Conservation (phyloP, 2,888 invertebrate species). For the Allophyes oxyacanthae region DNA sequence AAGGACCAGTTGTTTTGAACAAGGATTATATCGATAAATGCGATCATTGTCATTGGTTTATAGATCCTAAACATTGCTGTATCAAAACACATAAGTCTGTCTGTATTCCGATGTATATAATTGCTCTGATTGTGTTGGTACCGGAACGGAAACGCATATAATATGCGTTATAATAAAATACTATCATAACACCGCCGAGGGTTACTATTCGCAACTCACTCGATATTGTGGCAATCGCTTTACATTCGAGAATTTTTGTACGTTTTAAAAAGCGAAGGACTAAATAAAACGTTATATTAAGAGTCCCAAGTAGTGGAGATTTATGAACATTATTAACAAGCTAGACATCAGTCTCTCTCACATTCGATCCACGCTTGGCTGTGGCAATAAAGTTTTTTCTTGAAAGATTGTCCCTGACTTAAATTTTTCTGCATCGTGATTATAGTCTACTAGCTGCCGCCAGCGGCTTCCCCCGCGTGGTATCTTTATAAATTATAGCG, state of each 20-base stretch:
- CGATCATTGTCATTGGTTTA: background rate
- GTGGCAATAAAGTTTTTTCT: too few species aligned
- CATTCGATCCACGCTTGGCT: too few species aligned
- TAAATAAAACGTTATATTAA: too few species aligned
- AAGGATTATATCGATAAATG: background rate
- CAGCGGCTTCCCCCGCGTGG: too few species aligned
- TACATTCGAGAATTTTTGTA: background rate
- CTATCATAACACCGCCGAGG: constrained; percentile 24
- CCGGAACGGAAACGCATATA: constrained; percentile 54
- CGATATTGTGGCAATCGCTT: constrained; percentile 20
- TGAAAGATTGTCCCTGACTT: too few species aligned
- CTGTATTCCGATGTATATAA: constrained; percentile 28
- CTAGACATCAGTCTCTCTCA: too few species aligned
- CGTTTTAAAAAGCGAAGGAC: background rate
- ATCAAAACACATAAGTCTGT: constrained; percentile 28
- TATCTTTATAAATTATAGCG: too few species aligned
- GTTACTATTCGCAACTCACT: constrained; percentile 27
- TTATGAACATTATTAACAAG: too few species aligned
- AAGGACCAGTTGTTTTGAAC: too few species aligned
- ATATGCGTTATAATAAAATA: constrained; percentile 42
- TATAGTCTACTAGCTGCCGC: too few species aligned
- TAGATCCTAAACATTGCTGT: constrained; percentile 5
- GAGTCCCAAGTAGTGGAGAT: too few species aligned
- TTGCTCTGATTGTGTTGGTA: constrained; percentile 47
- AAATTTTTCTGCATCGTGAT: too few species aligned